Percentiles rank a stretch among this genome's conserved stretches.
Conservation (phyloP, 2,797 vertebrate species). For the Cyprinodon diabolis region DNA sequence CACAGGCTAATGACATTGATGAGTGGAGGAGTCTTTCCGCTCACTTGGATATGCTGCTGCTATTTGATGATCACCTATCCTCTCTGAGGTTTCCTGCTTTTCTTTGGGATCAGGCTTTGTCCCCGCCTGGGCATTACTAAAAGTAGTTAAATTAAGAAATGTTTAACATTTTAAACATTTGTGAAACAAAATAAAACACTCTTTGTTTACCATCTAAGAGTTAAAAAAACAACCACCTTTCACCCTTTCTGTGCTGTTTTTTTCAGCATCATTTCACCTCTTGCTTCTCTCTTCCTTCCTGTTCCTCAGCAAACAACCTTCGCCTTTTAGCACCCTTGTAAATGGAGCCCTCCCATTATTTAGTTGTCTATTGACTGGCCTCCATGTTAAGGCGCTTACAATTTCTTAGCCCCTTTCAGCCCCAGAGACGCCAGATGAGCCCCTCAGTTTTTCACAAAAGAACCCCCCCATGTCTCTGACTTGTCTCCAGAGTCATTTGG, state of each 20-base stretch:
- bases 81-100: constrained; percentile 61
- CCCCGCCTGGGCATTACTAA: neutral
- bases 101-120: constrained; percentile 22
- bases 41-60: constrained; percentile 40
- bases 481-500: constrained; percentile 82
- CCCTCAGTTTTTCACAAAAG: constrained; percentile 86
- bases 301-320: constrained; percentile 82
- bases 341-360: constrained; percentile 63
- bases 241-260: constrained; percentile 30
- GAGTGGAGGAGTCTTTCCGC: constrained; percentile 65
- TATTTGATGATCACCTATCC: constrained; percentile 56
- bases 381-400: constrained; percentile 35
- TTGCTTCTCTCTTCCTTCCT: constrained; percentile 28
- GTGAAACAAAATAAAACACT: neutral
- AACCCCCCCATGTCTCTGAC: constrained; percentile 44
- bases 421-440: constrained; percentile 86
- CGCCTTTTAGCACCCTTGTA: constrained; percentile 97
- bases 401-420: constrained; percentile 75
- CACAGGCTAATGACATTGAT: constrained; percentile 66
- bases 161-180: neutral
- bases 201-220: too few relatives aligned
- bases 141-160: neutral
- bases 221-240: constrained; percentile 2
- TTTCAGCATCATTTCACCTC: constrained; percentile 14
- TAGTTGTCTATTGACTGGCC: constrained; percentile 70